Conservation (phyloP, 2,113 vertebrate species). For the Microcebus ravelobensis region DNA sequence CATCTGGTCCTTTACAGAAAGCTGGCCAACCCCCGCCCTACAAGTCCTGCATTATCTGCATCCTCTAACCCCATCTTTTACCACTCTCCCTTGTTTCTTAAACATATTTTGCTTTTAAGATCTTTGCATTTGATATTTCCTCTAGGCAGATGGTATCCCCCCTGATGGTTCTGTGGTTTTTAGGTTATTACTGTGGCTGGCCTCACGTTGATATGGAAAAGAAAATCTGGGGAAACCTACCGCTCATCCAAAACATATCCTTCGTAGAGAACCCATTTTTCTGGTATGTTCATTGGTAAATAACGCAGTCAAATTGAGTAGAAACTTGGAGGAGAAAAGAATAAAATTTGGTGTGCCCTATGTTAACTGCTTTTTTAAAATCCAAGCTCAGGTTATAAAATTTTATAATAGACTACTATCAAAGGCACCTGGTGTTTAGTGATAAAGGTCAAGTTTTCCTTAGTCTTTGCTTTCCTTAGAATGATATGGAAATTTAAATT, state of each 20-base stretch:
- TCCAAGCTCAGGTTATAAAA: neutral
- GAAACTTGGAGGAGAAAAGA: neutral
- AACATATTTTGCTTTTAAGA: neutral
- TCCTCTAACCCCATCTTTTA: neutral
- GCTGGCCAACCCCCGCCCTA: neutral
- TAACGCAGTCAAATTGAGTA: neutral
- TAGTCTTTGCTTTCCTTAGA: neutral
- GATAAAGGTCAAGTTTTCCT: neutral
- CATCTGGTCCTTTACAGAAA: neutral
- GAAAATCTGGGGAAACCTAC: neutral
- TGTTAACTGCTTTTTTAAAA: neutral
- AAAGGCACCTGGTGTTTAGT: neutral
- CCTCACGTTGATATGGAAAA: neutral
- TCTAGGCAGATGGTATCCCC: neutral
- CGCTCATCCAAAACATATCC: neutral
- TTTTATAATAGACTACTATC: neutral
- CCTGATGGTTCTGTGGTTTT: neutral
- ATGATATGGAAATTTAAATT: neutral
- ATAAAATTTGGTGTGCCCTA: neutral
- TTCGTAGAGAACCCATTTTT: neutral
- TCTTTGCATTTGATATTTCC: neutral
- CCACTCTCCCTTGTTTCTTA: neutral
- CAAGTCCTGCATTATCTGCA: neutral
- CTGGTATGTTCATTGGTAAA: neutral
- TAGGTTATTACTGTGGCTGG: neutral